These are phyloP conservation scores for Cryptocephalus moraei DNA, from an alignment of 2,888 invertebrate genomes.

Conservation along the genomic window DNA sequence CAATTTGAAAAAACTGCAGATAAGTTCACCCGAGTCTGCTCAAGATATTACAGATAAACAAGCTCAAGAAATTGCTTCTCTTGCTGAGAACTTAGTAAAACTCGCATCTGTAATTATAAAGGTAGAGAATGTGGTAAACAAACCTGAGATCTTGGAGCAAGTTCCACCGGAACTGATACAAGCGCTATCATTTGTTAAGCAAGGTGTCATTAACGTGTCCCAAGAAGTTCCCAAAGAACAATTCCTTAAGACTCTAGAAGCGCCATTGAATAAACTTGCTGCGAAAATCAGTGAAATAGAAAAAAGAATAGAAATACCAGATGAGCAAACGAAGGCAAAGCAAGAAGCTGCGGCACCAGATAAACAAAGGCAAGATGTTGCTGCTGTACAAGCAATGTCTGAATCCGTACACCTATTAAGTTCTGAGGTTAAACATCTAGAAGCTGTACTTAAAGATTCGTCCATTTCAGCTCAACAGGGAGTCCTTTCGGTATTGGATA, in stretches of 20 bases:
- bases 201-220: constrained; percentile 7
- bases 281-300: constrained; percentile 9
- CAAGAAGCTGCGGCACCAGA: too few species aligned
- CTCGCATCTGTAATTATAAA: constrained; percentile 6
- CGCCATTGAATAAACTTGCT: constrained; percentile 8
- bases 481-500: constrained; percentile 12
- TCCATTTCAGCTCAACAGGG: too few species aligned
- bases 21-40: background rate
- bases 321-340: too few species aligned
- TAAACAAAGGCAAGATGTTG: too few species aligned
- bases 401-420: too few species aligned
- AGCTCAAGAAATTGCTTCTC: constrained; percentile 6
- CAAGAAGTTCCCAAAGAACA: constrained; percentile 1
- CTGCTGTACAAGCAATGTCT: too few species aligned
- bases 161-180: constrained; percentile 7
- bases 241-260: constrained; percentile 3
- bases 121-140: constrained; percentile 5
- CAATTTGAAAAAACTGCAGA: constrained; percentile 5
- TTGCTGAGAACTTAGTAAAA: constrained; percentile 9
- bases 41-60: constrained; percentile 2
- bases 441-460: too few species aligned
- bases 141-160: constrained; percentile 6
- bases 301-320: too few species aligned
- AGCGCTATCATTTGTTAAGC: constrained; percentile 13
- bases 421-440: too few species aligned